Evolutionary conservation across 2,113 vertebrate species (phyloP), one percentile per base, ranked within the genome.

Genomic region (Sialia sialis): DNA sequence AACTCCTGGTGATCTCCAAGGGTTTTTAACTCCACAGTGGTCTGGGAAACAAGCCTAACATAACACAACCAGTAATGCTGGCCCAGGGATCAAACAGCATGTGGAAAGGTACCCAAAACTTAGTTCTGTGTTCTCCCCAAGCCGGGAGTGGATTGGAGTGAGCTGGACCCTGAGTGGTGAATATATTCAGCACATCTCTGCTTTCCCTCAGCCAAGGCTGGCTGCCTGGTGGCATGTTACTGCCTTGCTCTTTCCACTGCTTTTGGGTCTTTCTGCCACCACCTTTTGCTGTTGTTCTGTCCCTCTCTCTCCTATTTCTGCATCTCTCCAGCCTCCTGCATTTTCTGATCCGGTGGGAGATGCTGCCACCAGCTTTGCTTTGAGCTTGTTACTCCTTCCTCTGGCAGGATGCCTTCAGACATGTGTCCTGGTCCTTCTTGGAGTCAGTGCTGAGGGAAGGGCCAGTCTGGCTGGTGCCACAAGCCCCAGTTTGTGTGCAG

Each of bases 401-500:
- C 18, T 85, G 54, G 56, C 83, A 73, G 15, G 66, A 48, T 55
- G 16, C 36, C 27, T 68, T 90, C 59, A 80, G 78, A 15, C 9
- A 1, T 2, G 3, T 9, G 29, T 44, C 82, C 58, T 69, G 55
- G 34, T 88, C 63, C 39, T 3, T 44, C 49, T 46, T 19, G 8
- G 23, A 2, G 2, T 16, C 63, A 32, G 21, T 27, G n/a, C 25
- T 39, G 46, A 48, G 72, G 48, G 52, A 48, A 93, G 43, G 30
- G 13, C 41, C 29, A 5, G 64, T 32, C 76, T 44, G 69, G 58
- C 80, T 70, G 60, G 69, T 85, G 72, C 76, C 49, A 48, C n/a
- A 16, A 72, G 49, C 3, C 1, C 2, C 0, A 10, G n/a, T 46
- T 38, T 76, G 75, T 11, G n/a, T n/a, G 68, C 76, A 20, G 0